Base-by-base conservation (phyloP, 1,140 invertebrate genomes). In the Batillaria attramentaria region DNA sequence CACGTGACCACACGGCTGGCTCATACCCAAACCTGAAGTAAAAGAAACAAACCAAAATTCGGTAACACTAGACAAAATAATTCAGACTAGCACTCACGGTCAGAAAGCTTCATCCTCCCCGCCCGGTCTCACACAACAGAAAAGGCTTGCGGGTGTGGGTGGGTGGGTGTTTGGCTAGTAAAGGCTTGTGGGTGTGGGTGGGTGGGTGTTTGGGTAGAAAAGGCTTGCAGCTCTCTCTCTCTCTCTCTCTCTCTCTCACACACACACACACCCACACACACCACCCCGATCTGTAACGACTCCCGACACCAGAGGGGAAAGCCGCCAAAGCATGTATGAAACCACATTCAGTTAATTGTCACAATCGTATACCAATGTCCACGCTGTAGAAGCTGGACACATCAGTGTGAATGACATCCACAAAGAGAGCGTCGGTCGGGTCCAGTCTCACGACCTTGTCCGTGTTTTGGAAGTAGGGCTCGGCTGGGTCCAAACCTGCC, bases 321-420 rank as follows among this genome's bases (percentile, higher is more conserved):
- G 35, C 20, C 50, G 13, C 16, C 16, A 54, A 54, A 54, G n/a
- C n/a, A 54, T 16, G 50, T 54, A 54, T n/a, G 13, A 3, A 13
- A 37, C 1, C 31, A 35, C 0, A 18, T 24, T 33, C 1, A 0
- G 39, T 24, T 28, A 69, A 3, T 33, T 33, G 13, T 28, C 10
- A n/a, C 60, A 16, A n/a, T 65, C 60, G 10, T 20, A 24, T 50
- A 75, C 73, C 73, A 2, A 65, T 24, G 3, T 62, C 39, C 3
- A 39, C 31, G 72, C 57, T 79, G 78, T 66, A 79, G 50, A 65
- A 79, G 54, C 81, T 72, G 2, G 42, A 96, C 0, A 96, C 97
- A 88, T 98, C 98, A 20, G 95, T 96, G 87, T 99, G 97, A 62
- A 98, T 98, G 0, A 97, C 96, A 89, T 98, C 97, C 0, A 99